Base-by-base conservation (phyloP, 2,888 invertebrate genomes). In the Blera fallax region DNA sequence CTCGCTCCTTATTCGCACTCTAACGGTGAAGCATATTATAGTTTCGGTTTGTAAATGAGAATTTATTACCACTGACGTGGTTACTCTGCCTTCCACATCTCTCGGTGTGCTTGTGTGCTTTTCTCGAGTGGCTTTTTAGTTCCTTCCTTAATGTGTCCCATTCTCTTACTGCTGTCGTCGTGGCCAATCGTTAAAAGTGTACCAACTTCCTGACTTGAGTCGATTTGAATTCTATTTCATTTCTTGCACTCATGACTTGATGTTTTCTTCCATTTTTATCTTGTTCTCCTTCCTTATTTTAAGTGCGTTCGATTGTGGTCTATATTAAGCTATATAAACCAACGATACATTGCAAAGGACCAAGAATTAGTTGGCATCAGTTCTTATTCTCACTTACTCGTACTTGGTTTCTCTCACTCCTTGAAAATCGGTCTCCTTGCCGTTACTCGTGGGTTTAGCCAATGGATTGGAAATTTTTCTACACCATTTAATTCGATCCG, bases 401-500 rank as follows among this genome's bases (percentile, higher is more conserved):
- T 21, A 14, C 21, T 56, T 58, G 11, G 34, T n/a, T 14, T 29
- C 6, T 37, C 50, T 29, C 8, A 27, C 32, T 67, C 16, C n/a
- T 32, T 48, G 24, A 27, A 29, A 21, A 52, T 43, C n/a, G 45
- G 72, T 72, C 37, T 52, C 56, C 43, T n/a, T 81, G 62, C 50
- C 58, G 70, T 54, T 76, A 50, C 60, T 80, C 70, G 80, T 85
- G 74, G 84, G 81, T 77, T 85, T 72, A 78, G 14, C 67, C 85
- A 85, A 85, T 85, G 85, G 85, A 85, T 85, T 80, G 85, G 81
- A 85, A 85, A 85, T 81, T 76, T 85, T 85, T 85, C 85, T 81
- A 77, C 85, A 48, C 81, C 85, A 85, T 85, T 85, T 85, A 81
- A 81, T 85, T 67, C 69, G 81, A 65, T 85, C 40, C n/a, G 70